Conservation (phyloP, 1,140 invertebrate genomes). For the Pogonus chalceus region DNA sequence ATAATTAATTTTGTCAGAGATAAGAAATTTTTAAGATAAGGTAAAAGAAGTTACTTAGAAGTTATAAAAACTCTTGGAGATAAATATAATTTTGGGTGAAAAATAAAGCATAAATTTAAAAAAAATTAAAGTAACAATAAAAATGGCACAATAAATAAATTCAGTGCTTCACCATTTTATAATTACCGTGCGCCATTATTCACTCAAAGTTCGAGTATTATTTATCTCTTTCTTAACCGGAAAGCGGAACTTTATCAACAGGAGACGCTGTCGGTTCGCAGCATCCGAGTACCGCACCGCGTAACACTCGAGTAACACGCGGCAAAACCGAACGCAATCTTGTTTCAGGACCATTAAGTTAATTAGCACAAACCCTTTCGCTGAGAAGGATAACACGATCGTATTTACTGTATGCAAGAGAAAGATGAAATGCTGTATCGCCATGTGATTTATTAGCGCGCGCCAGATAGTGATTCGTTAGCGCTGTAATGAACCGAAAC, state of each 20-base stretch:
- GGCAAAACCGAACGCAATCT: slow-evolving; percentile 32
- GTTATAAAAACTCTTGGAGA: too few relatives aligned
- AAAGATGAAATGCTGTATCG: neutral
- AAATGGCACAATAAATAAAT: too few relatives aligned
- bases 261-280: neutral
- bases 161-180: too few relatives aligned
- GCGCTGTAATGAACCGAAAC: slow-evolving; percentile 6
- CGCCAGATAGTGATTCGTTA: slow-evolving; percentile 4
- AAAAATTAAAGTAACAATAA: too few relatives aligned
- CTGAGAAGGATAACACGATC: neutral
- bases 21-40: too few relatives aligned
- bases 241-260: neutral
- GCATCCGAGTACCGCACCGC: neutral
- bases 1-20: too few relatives aligned
- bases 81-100: too few relatives aligned
- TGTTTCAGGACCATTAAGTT: slow-evolving; percentile 37
- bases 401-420: neutral
- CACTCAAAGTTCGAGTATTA: neutral
- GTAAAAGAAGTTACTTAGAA: too few relatives aligned
- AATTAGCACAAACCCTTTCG: slow-evolving; percentile 33
- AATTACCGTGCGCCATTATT: neutral
- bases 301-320: slow-evolving; percentile 9
- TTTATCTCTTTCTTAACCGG: slow-evolving; percentile 3
- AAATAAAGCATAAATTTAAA: too few relatives aligned
- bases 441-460: slow-evolving; percentile 2